Conservation (phyloP, 2,888 invertebrate genomes). For the Tanypteryx hageni region DNA sequence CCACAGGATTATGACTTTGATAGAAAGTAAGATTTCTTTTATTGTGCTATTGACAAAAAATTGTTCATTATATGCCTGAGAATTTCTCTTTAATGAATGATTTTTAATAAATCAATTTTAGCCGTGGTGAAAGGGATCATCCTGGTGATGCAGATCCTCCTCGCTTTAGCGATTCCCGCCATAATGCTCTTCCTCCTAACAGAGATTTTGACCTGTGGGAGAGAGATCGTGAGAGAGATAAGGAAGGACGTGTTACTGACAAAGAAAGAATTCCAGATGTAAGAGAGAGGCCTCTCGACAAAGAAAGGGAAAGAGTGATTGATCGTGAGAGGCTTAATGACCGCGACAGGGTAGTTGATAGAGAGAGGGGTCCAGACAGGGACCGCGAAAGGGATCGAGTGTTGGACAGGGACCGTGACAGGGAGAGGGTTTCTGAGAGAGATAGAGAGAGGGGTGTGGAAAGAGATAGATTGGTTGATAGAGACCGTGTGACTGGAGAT, state of each 20-base stretch:
- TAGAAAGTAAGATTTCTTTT: background rate
- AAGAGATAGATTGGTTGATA: constrained; percentile 70
- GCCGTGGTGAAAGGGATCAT: constrained; percentile 41
- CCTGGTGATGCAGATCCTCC: constrained; percentile 32
- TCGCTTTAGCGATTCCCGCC: constrained; percentile 31
- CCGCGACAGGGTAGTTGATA: background rate
- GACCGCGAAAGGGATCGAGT: constrained; percentile 65
- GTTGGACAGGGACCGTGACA: constrained; percentile 41
- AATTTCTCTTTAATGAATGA: background rate
- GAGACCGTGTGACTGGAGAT: constrained; percentile 55
- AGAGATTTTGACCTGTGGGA: constrained; percentile 50
- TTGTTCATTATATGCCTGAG: background rate
- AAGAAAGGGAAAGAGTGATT: background rate
- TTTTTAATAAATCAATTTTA: background rate
- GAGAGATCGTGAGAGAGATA: constrained; percentile 27
- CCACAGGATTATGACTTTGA: constrained; percentile 72
- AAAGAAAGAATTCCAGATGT: constrained; percentile 39
- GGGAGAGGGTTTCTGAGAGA: constrained; percentile 47
- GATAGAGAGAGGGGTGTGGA: constrained; percentile 71
- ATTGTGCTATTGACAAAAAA: background rate
- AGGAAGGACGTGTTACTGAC: background rate
- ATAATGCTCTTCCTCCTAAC: constrained; percentile 16
- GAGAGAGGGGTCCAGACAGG: constrained; percentile 51
- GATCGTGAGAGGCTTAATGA: background rate
- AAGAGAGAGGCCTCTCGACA: background rate